These are phyloP conservation scores for Bradypus variegatus DNA, from an alignment of 2,797 vertebrate species.

Conservation along the genomic window DNA sequence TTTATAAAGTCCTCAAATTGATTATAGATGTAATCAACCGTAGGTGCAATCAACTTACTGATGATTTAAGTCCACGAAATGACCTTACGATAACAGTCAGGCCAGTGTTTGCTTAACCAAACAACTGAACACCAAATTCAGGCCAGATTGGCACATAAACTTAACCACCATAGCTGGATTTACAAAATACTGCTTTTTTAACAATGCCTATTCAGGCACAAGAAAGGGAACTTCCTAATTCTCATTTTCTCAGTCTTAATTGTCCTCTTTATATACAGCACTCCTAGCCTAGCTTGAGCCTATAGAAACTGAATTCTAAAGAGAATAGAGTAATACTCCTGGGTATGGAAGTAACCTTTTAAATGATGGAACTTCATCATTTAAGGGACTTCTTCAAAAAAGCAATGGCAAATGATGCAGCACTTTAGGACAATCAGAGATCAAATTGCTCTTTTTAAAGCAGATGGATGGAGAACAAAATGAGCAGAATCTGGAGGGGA, in stretches of 20 bases:
- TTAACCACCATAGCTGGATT: not conserved
- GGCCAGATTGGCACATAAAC: too few relatives aligned
- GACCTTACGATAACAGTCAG: too few relatives aligned
- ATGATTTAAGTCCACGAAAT: too few relatives aligned
- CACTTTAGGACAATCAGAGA: not conserved
- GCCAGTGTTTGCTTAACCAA: too few relatives aligned
- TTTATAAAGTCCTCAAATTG: too few relatives aligned
- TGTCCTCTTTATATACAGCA: not conserved
- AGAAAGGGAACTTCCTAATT: not conserved
- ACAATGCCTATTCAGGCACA: not conserved
- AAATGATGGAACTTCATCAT: not conserved
- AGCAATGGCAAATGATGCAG: not conserved
- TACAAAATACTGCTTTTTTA: not conserved
- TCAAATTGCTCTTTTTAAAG: not conserved
- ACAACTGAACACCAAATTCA: too few relatives aligned
- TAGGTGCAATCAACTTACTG: too few relatives aligned
- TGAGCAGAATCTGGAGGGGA: not conserved
- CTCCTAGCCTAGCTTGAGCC: not conserved
- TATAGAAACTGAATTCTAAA: slow-evolving; percentile 28
- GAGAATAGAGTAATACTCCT: not conserved
- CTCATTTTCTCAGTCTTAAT: not conserved
- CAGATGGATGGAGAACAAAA: not conserved
- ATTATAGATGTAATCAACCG: too few relatives aligned
- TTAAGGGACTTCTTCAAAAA: not conserved
- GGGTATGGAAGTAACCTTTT: slow-evolving; percentile 8